Percentiles rank a stretch among this genome's conserved stretches.
Evolutionary conservation across 2,888 invertebrate genomes (phyloP).

Genomic region (Drosophila fulvimacula): DNA sequence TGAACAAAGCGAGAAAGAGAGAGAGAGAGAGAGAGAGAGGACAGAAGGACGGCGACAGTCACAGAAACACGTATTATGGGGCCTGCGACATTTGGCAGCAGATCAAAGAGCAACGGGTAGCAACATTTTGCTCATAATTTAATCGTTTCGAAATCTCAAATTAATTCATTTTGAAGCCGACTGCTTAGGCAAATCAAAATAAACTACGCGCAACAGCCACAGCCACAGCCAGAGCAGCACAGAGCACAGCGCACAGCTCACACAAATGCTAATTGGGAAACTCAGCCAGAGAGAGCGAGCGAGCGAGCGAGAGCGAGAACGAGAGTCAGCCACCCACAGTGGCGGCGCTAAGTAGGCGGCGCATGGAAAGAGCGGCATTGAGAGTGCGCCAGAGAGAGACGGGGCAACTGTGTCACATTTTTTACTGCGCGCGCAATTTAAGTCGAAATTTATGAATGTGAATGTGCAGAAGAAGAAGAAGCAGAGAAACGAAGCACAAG

Average conservation of each 20-base stretch:
- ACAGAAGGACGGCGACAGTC: neutral
- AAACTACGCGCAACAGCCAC: constrained; percentile 54
- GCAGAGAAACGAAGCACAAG: neutral
- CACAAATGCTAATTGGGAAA: constrained; percentile 71
- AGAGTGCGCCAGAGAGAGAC: neutral
- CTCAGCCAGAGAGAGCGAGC: constrained; percentile 16
- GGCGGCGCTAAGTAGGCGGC: constrained; percentile 75
- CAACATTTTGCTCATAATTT: constrained; percentile 74
- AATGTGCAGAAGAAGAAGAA: constrained; percentile 22
- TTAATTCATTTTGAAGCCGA: constrained; percentile 74
- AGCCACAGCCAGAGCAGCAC: constrained; percentile 10
- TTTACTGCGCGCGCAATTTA: constrained; percentile 81
- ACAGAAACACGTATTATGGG: constrained; percentile 2
- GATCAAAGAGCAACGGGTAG: constrained; percentile 68
- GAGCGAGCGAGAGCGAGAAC: neutral
- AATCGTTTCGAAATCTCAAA: constrained; percentile 79
- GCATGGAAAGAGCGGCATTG: constrained; percentile 26
- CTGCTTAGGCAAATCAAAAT: constrained; percentile 73
- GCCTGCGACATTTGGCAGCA: constrained; percentile 61
- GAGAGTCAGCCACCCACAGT: constrained; percentile 64
- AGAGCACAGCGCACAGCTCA: constrained; percentile 1
- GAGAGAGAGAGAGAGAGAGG: constrained; percentile 22
- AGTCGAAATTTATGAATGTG: constrained; percentile 73
- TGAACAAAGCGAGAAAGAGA: constrained; percentile 17
- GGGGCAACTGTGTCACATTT: constrained; percentile 37